Base-by-base conservation (phyloP, 1,140 invertebrate genomes). In the Drosophila guanche region DNA sequence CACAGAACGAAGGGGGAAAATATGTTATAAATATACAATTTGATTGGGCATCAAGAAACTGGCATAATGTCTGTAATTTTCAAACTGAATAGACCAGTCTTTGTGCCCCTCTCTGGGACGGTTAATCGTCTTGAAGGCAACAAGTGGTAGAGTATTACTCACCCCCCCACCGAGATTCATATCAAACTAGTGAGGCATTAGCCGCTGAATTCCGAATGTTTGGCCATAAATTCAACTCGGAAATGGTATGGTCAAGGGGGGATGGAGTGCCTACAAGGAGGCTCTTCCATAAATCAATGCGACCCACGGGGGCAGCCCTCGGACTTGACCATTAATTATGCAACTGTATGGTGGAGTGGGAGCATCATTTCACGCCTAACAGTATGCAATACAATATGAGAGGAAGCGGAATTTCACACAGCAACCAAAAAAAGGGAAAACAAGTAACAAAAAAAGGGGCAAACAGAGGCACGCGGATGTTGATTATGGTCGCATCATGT, bases 401-500 rank as follows among this genome's bases (percentile, higher is more conserved):
- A 52, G 43, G 57, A 48, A 48, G 23, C 23, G 16, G 47, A 53
- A 57, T 20, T 40, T 25, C 25, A 47, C 16, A 51, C 33, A 37
- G n/a, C 43, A 43, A 58, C 42, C 22, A 41, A 55, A 41, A 40
- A 57, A 48, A 37, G 10, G 8, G 2, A 6, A 2, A 29, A 68
- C 22, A 58, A 14, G 5, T 22, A n/a, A 33, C 7, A 52, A 55
- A 46, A 40, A 23, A 6, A 40, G 6, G 10, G 46, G 14, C 8
- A 42, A 61, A 63, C 55, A 55, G 65, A 67, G 45, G 67, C 65
- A 4, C 10, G 42, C 60, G 58, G 42, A 56, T 69, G 83, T 86
- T 88, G 83, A 86, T 86, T 86, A 88, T 88, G 63, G 68, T 48
- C 69, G 59, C 69, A 86, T 88, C 83, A 88, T 88, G 65, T 81